phyloP scores from a whole-genome alignment of 2,888 invertebrate genomes.

The Odontomyia ornata region DNA sequence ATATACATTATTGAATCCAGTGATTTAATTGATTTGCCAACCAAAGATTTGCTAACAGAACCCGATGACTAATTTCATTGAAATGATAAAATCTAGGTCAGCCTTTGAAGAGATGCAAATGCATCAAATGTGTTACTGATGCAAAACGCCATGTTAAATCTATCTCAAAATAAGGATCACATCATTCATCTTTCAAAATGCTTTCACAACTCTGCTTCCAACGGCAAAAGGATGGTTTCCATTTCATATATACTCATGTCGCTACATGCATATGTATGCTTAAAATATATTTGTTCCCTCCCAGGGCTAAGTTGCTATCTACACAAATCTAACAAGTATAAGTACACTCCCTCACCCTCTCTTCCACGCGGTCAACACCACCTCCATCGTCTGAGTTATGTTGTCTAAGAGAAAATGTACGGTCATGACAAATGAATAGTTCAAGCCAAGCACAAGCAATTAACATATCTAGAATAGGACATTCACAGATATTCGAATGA shows the following conservation, averaged over 20 bases:
- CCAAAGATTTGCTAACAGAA: not conserved
- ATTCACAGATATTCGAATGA: conserved; percentile 40
- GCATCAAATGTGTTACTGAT: not conserved
- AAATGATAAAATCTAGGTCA: not conserved
- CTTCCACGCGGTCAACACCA: not conserved
- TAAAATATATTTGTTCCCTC: not conserved
- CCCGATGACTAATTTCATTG: conserved; percentile 27
- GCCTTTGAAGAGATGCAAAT: not conserved
- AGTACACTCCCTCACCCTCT: no score
- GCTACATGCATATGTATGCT: no score
- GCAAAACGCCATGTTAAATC: not conserved
- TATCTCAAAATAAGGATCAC: not conserved
- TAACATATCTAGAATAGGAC: conserved; percentile 35
- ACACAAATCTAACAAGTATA: not conserved
- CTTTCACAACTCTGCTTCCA: not conserved
- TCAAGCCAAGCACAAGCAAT: conserved; percentile 32
- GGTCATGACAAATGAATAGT: conserved; percentile 38
- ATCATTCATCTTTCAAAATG: conserved; percentile 33
- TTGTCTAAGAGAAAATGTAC: not conserved
- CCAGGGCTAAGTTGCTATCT: not conserved
- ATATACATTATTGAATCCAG: no score
- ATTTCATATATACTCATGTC: not conserved
- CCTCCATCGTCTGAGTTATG: not conserved
- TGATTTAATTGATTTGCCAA: not conserved
- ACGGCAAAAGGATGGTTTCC: conserved; percentile 5